These are phyloP conservation scores for Sebastes flavidus DNA, from an alignment of 2,797 vertebrate genomes.

Conservation along the genomic window DNA sequence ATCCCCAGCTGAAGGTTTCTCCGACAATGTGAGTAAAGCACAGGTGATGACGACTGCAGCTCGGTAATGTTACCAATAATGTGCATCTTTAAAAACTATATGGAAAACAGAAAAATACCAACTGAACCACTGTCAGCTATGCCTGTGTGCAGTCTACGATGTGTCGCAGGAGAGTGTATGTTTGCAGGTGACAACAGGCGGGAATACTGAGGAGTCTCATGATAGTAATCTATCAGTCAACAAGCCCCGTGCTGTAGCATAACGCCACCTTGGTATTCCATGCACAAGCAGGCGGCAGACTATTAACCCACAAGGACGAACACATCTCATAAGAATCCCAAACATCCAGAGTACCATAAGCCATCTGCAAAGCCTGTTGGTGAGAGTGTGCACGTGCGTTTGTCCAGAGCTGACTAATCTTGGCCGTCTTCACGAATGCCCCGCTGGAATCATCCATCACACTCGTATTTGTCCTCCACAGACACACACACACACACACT, in stretches of 20 bases:
- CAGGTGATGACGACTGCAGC: not conserved
- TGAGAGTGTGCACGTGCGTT: not conserved
- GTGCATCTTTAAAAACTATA: not conserved
- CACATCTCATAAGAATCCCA: constrained; percentile 25
- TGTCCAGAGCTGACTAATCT: constrained; percentile 43
- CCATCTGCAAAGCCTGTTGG: constrained; percentile 38
- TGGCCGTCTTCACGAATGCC: constrained; percentile 28
- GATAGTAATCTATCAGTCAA: constrained; percentile 38
- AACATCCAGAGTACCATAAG: constrained; percentile 23
- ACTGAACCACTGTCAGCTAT: not conserved
- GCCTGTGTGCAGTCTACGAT: not conserved
- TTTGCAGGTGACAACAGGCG: not conserved
- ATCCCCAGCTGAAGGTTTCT: not conserved
- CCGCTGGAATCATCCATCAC: constrained; percentile 61
- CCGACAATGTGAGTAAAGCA: not conserved
- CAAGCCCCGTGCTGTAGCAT: not conserved
- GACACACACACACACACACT: constrained; percentile 4
- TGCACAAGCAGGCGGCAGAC: not conserved
- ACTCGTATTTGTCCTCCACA: constrained; percentile 51
- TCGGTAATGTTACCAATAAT: not conserved
- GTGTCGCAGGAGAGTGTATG: not conserved
- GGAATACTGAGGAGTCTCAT: constrained; percentile 1
- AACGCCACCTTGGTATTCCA: constrained; percentile 4
- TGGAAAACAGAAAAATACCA: not conserved
- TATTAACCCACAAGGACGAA: constrained; percentile 32